phyloP scores from a whole-genome alignment of 2,113 vertebrate species.

The Terrapene triunguis region DNA sequence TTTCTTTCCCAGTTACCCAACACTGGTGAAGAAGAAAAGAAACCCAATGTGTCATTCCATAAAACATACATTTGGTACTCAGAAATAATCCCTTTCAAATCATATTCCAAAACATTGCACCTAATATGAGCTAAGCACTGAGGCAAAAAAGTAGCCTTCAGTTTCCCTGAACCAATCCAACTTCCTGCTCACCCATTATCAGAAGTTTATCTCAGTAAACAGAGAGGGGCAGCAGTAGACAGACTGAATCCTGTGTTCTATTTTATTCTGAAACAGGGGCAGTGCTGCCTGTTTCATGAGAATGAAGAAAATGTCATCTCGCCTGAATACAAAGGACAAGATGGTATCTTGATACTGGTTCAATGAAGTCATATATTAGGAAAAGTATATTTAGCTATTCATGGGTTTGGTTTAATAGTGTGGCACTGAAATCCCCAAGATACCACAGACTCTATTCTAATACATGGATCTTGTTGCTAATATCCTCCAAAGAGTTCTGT shows the following conservation, averaged over 20 bases:
- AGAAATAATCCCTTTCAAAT: constrained; percentile 17
- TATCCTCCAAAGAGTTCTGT: fast-evolving
- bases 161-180: constrained; percentile 65
- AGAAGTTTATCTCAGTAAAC: constrained; percentile 75
- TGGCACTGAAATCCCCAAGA: constrained; percentile 66
- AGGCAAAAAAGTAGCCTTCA: constrained; percentile 37
- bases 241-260: constrained; percentile 55
- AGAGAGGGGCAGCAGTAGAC: constrained; percentile 46
- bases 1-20: constrained; percentile 42
- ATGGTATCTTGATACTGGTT: constrained; percentile 79
- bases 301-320: constrained; percentile 82
- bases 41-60: constrained; percentile 45
- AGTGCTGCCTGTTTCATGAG: constrained; percentile 63
- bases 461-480: not conserved
- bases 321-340: constrained; percentile 81
- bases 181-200: constrained; percentile 74
- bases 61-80: constrained; percentile 32
- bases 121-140: not conserved
- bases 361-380: constrained; percentile 76
- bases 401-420: constrained; percentile 52
- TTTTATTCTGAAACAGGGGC: constrained; percentile 60
- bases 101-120: not conserved
- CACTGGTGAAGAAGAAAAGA: constrained; percentile 3
- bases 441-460: constrained; percentile 40
- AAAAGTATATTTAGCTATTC: constrained; percentile 78